These are phyloP conservation scores for Proterorhinus semilunaris DNA, from an alignment of 2,113 vertebrate genomes.

Conservation along the genomic window DNA sequence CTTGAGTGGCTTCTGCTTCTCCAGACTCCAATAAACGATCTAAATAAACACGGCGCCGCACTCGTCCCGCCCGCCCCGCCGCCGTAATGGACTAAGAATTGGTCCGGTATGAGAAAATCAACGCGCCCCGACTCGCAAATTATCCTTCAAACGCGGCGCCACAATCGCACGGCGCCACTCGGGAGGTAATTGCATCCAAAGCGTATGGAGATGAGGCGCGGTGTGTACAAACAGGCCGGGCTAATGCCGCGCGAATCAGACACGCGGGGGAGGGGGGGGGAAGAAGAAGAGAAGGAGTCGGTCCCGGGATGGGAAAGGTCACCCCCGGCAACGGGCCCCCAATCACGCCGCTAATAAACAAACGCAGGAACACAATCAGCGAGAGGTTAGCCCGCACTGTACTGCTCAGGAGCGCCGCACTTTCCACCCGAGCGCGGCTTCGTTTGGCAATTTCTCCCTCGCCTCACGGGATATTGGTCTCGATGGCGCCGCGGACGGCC, in stretches of 20 bases:
- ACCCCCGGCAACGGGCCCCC: not conserved
- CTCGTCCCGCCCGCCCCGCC: not conserved
- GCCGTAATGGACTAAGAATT: not conserved
- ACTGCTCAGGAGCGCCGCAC: not conserved
- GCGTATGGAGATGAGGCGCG: conserved; percentile 1
- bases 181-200: not conserved
- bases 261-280: no score
- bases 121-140: not conserved
- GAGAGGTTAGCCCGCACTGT: not conserved
- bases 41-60: conserved; percentile 6
- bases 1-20: not conserved
- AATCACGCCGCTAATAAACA: conserved; percentile 5
- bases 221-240: not conserved
- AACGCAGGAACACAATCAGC: not conserved
- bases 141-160: not conserved
- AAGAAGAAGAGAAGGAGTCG: no score
- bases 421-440: not conserved
- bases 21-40: not conserved
- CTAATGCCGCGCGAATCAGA: not conserved
- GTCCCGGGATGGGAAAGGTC: not conserved
- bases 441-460: not conserved
- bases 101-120: conserved; percentile 6
- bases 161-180: not conserved
- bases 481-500: not conserved
- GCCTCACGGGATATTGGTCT: not conserved